A percentile compares a stretch with the other conserved stretches of the same genome.
phyloP scores from a whole-genome alignment of 2,888 invertebrate species.

The Dioctria rufipes region DNA sequence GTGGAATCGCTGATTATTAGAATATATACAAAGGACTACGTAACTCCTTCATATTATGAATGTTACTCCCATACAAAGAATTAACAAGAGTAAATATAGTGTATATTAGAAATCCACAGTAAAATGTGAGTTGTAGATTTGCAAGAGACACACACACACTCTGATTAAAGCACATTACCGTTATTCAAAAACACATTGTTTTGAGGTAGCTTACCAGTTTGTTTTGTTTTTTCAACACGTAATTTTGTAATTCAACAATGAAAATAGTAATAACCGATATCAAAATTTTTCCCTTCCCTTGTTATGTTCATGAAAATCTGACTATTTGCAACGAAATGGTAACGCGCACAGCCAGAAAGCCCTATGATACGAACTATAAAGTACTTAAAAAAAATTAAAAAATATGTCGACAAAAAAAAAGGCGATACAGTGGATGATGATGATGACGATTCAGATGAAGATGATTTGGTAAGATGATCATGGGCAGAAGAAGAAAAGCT shows the following conservation, averaged over 20 bases:
- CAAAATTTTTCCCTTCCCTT: constrained; percentile 8
- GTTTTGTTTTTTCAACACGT: not conserved
- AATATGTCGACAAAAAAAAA: constrained; percentile 71
- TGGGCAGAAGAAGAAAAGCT: constrained; percentile 30
- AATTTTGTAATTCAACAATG: not conserved
- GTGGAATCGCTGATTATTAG: too few relatives aligned
- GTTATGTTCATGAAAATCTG: constrained; percentile 28
- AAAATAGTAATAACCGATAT: constrained; percentile 8
- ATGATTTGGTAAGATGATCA: constrained; percentile 79
- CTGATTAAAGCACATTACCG: not conserved
- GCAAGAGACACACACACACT: not conserved
- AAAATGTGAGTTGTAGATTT: not conserved
- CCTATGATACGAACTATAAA: constrained; percentile 70
- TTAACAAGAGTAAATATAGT: too few relatives aligned
- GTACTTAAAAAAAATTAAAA: constrained; percentile 71
- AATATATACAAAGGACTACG: too few relatives aligned
- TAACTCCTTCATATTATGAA: too few relatives aligned
- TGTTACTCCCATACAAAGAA: too few relatives aligned
- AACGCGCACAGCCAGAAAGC: constrained; percentile 67
- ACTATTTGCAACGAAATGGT: constrained; percentile 10
- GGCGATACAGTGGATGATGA: constrained; percentile 62
- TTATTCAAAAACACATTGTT: not conserved
- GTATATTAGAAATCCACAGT: not conserved
- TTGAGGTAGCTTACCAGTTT: constrained; percentile 29
- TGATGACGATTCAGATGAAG: constrained; percentile 76